Percentiles rank a stretch among this genome's conserved stretches.
These are phyloP conservation scores for Patiria miniata DNA, from an alignment of 35 echinoderm and acorn worm genomes.

Conservation along the genomic window DNA sequence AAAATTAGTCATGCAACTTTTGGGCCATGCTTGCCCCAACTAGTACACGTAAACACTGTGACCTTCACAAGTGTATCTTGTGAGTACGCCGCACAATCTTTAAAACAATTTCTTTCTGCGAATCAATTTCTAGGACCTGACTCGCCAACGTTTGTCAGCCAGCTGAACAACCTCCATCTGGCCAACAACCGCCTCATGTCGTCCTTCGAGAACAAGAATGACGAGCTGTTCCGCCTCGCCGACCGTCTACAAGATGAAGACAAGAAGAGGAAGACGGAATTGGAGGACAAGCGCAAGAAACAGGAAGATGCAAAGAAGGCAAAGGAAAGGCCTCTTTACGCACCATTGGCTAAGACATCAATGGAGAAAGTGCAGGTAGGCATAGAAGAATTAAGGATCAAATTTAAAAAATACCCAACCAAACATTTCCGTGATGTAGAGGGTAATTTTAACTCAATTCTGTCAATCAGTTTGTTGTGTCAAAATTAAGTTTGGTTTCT, in stretches of 20 bases:
- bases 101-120: neutral
- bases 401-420: too few species aligned
- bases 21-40: too few species aligned
- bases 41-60: too few species aligned
- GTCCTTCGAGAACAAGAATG: slow-evolving; percentile 68
- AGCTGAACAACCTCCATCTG: slow-evolving; percentile 23
- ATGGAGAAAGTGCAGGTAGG: slow-evolving; percentile 6
- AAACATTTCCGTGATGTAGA: too few species aligned
- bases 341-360: slow-evolving; percentile 2
- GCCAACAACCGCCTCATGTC: slow-evolving; percentile 46
- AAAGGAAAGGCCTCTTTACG: neutral
- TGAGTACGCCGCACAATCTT: too few species aligned
- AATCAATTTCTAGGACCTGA: neutral
- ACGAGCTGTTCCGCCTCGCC: slow-evolving; percentile 63
- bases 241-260: slow-evolving; percentile 64
- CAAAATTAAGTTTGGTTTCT: too few species aligned
- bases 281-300: slow-evolving; percentile 39
- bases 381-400: too few species aligned
- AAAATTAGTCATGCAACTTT: too few species aligned
- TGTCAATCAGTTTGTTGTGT: too few species aligned
- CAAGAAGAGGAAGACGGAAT: slow-evolving; percentile 14
- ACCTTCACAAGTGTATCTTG: too few species aligned
- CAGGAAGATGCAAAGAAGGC: slow-evolving; percentile 33
- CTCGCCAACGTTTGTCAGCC: slow-evolving; percentile 22
- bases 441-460: too few species aligned